phyloP scores from a whole-genome alignment of 2,888 invertebrate species.

The Listrodromus nycthemerus region DNA sequence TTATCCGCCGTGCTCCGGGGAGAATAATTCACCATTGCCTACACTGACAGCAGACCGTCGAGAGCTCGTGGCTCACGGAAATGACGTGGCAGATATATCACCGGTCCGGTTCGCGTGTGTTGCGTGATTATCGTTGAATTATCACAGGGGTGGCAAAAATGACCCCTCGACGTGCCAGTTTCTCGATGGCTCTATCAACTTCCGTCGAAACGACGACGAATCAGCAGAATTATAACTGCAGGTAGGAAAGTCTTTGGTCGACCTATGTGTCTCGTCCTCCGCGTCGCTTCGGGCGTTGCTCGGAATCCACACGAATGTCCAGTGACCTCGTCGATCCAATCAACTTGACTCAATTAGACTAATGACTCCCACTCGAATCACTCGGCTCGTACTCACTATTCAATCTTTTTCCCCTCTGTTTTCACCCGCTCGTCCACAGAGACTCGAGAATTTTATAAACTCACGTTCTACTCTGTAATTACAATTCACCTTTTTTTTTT shows the following conservation, averaged over 20 bases:
- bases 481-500: slow-evolving; percentile 4
- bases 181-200: slow-evolving; percentile 49
- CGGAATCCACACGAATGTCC: slow-evolving; percentile 48
- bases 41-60: neutral
- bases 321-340: slow-evolving; percentile 53
- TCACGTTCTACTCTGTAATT: slow-evolving; percentile 37
- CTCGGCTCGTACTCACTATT: slow-evolving; percentile 2
- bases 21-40: slow-evolving; percentile 37
- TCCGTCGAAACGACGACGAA: slow-evolving; percentile 21
- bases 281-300: neutral
- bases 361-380: slow-evolving; percentile 48
- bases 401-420: neutral
- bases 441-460: slow-evolving; percentile 38
- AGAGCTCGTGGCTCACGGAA: slow-evolving; percentile 17
- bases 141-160: slow-evolving; percentile 33
- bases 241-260: slow-evolving; percentile 21
- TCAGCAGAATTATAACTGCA: slow-evolving; percentile 38
- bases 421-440: slow-evolving; percentile 37
- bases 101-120: slow-evolving; percentile 19
- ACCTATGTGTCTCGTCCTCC: neutral
- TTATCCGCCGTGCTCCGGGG: neutral
- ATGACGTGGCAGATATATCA: slow-evolving; percentile 16
- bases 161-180: slow-evolving; percentile 12
- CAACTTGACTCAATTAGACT: slow-evolving; percentile 63
- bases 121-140: slow-evolving; percentile 45